Evolutionary conservation across 2,113 vertebrate genomes (phyloP).

Genomic region (Silurus asotus): DNA sequence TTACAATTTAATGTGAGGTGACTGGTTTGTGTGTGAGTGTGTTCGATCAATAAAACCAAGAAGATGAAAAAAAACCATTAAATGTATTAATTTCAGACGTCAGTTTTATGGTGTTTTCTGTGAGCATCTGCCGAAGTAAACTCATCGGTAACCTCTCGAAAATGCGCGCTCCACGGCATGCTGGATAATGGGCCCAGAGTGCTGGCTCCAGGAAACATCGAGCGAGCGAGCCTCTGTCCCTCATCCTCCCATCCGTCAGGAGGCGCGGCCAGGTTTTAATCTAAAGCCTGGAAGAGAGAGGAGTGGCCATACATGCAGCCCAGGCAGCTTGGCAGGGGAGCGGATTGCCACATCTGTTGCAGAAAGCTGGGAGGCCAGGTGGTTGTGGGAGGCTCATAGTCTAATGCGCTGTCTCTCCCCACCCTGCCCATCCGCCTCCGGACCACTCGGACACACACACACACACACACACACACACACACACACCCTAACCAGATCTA

Average conservation of each 20-base stretch:
- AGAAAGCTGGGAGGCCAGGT: slow-evolving; percentile 79
- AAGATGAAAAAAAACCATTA: neutral
- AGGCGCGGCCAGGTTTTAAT: slow-evolving; percentile 60
- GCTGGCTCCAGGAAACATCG: slow-evolving; percentile 39
- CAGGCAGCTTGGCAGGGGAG: slow-evolving; percentile 74
- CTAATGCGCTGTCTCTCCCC: slow-evolving; percentile 52
- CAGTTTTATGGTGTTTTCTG: neutral
- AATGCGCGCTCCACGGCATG: slow-evolving; percentile 6
- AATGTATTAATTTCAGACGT: neutral
- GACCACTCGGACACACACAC: slow-evolving; percentile 24
- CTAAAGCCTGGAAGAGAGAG: slow-evolving; percentile 53
- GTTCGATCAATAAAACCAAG: neutral
- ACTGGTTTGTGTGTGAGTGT: neutral
- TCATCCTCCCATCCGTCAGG: slow-evolving; percentile 55
- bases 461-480: slow-evolving; percentile 33
- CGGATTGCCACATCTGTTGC: slow-evolving; percentile 79
- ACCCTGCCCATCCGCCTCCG: slow-evolving; percentile 44
- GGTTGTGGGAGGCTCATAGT: slow-evolving; percentile 61
- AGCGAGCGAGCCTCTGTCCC: slow-evolving; percentile 40
- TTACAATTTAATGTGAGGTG: neutral
- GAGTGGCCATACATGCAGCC: slow-evolving; percentile 76
- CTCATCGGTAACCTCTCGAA: slow-evolving; percentile 14
- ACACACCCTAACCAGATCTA: slow-evolving; percentile 38
- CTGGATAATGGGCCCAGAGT: slow-evolving; percentile 45
- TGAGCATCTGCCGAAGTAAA: slow-evolving; percentile 23